Evolutionary conservation across 2,888 invertebrate genomes (phyloP), one percentile per base, ranked within the genome.

Genomic region (Sphaeridia pumilis): DNA sequence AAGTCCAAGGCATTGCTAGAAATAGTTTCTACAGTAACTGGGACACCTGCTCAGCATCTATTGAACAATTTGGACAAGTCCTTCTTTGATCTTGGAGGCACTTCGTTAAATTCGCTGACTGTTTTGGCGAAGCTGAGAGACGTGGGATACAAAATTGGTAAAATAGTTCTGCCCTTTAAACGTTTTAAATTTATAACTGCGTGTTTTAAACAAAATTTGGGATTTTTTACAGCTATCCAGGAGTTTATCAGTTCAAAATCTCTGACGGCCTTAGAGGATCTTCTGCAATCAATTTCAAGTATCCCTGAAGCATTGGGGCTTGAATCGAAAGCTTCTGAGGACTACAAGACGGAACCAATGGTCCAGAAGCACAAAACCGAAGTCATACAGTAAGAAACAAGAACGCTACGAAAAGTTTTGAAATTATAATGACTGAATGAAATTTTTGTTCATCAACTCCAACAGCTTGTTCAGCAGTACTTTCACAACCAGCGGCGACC

Each of bases 41-140:
- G 69, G 3, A 59, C 61, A 17, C 76, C 82, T 0, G 73, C 77
- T 0, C 73, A 84, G 4, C 50, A 48, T 10, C 75, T 78, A 1
- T 75, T 75, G 1, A 70, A 87, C 4, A 76, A 78, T 0, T 67
- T 79, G 0, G 72, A 78, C 20, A 79, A 82, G 0, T 86, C 86
- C 63, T 89, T 88, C 70, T 89, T 84, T 68, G 82, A 85, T 64
- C 74, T 89, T 35, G 89, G 89, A 1, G 89, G 89, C 12, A 87
- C 88, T 67, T 88, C 88, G 0, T 73, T 89, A 21, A 89, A 89
- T 69, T 87, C 88, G 0, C 83, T 89, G 54, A 82, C 78, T 61
- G 87, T 87, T 0, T 85, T 89, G 4, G 83, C 84, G 0, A 76
- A 78, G 66, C 69, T 90, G 46, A 75, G 81, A 42, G 84, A 87